Conservation (phyloP, 2,113 vertebrate genomes). For the Machaerirhynchus nigripectus region DNA sequence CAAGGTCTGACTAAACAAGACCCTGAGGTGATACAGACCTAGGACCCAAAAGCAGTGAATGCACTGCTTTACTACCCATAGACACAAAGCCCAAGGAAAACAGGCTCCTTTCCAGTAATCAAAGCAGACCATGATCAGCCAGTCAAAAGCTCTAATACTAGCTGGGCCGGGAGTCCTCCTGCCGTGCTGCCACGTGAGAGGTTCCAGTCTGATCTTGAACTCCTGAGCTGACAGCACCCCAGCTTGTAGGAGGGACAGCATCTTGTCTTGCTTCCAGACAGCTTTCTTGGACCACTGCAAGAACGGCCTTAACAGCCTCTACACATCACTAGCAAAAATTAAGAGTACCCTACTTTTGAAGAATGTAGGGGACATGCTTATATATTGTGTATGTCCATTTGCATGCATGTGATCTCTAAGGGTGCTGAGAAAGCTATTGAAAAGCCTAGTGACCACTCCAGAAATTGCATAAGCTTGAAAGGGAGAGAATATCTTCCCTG, state of each 20-base stretch:
- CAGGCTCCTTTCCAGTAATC: conserved; percentile 13
- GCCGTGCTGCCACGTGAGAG: background rate
- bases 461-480: background rate
- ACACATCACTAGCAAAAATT: background rate
- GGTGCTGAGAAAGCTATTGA: background rate
- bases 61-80: background rate
- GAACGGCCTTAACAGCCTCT: background rate
- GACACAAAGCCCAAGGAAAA: conserved; percentile 42
- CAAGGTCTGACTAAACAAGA: conserved; percentile 32
- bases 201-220: background rate
- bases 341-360: background rate
- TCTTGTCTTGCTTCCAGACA: background rate
- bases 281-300: background rate
- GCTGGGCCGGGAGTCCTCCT: background rate
- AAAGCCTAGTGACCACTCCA: background rate
- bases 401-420: background rate
- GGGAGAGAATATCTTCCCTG: background rate
- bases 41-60: background rate
- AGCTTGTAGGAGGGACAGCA: background rate
- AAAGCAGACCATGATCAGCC: background rate
- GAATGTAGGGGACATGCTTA: background rate
- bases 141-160: background rate
- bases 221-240: background rate
- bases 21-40: background rate
- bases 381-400: background rate